Base-by-base conservation (phyloP, 2,797 vertebrate species). In the Sebastolobus altivelis region DNA sequence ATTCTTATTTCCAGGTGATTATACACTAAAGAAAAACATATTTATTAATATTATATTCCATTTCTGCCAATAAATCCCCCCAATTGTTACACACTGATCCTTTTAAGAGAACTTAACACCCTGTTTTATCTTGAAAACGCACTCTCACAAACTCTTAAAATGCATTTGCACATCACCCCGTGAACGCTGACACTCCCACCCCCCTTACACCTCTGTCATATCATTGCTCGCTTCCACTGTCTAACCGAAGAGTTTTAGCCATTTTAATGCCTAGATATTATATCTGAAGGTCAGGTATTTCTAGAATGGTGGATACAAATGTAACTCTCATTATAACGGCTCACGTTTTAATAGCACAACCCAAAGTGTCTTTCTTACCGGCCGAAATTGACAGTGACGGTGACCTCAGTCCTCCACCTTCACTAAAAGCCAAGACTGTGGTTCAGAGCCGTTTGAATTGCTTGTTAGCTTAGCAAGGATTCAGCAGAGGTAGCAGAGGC, bases 381-480 rank as follows among this genome's bases (percentile, higher is more conserved):
- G n/a, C 29, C 2, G 16, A 49, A 74, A 58, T 7, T 65, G 63
- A 73, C 46, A 62, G 25, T 20, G 56, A 55, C 13, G 18, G 49
- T 73, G 63, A 80, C 70, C 72, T 77, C 27, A 12, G 7, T 29
- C 58, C 12, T 49, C 69, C 46, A 46, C 54, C 63, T 59, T 9
- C 27, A 83, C 52, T 49, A 59, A 72, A 12, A 61, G 43, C 69
- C 60, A 61, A 74, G 29, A 49, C 63, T 70, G 65, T 40, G 72
- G 70, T 73, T 83, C 71, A 69, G 14, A 38, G 60, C 65, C 2
- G 27, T 79, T 71, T 88, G 43, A 76, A 72, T 54, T 33, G 40
- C 61, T 60, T 61, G 54, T 65, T 75, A 67, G 59, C 55, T 75
- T 66, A 65, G 61, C 6, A 8, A 72, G 20, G 22, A 25, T 43